Base-by-base conservation (phyloP, 1,140 invertebrate species). In the Bombyx mandarina region DNA sequence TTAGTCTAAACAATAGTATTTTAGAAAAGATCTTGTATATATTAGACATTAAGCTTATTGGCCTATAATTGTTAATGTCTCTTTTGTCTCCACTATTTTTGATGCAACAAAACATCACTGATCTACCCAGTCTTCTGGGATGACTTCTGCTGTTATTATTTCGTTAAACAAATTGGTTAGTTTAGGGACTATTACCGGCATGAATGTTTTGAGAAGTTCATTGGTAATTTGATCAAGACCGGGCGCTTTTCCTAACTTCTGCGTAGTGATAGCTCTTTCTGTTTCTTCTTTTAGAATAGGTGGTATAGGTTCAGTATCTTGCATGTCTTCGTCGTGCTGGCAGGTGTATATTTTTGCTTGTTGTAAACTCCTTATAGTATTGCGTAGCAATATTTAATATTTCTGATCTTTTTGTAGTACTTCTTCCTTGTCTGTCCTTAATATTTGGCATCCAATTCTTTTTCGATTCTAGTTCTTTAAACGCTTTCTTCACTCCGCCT, bases 401-500 rank as follows among this genome's bases (percentile, higher is more conserved):
- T 18, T 58, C 57, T 6, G 6, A 6, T 53, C 57, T 52, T 45
- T 58, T 58, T 9, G 8, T 47, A 46, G 50, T 53, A 46, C 7
- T n/a, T 43, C 26, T 58, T 42, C 51, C 57, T 26, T 48, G 9
- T 43, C 49, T 42, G 8, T 56, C 42, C 47, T 54, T 54, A 8
- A 44, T 5, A 10, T 18, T 43, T 8, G n/a, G 57, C 47, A 67
- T 67, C 62, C 62, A 67, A 6, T 53, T 43, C 45, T 60, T 63
- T 26, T 58, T 62, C 7, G 18, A 0, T 45, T 49, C 56, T 44
- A 66, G 26, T 55, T 63, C 56, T 43, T 64, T 66, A 8, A 57
- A 26, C 43, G 60, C 60, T 46, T 69, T 66, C 50, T 62, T 69
- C 52, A 63, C 61, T 55, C 63, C 66, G 48, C 63, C 63, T 8